Evolutionary conservation across 2,888 invertebrate species (phyloP), one percentile per base, ranked within the genome.

Genomic region (Rhingia rostrata): DNA sequence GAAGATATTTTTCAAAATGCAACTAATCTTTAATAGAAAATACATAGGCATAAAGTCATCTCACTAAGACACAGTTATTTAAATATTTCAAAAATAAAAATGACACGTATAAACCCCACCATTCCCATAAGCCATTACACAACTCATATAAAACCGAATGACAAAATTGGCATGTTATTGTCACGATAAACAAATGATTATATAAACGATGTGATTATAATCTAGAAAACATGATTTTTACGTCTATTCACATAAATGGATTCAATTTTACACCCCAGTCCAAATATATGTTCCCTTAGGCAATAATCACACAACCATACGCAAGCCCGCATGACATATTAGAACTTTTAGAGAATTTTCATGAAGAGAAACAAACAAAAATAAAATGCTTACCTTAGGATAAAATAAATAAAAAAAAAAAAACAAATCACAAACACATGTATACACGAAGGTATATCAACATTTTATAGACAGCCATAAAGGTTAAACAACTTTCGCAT

Each of bases 401-500:
- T 22, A 45, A 1, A 60, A 47, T 0, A 41, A 66, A 32, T 32
- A 2, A 56, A 56, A 41, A 30, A 41, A 37, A 67, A 66, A 49
- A 81, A 54, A 58, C 67, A 56, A 64, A 73, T 77, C 73, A 58
- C 73, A 39, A 39, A n/a, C 9, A 12, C 5, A 49, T 6, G 33
- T 51, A 35, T 35, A 78, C 60, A 69, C 30, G 37, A 12, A 61
- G 39, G 32, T 61, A 69, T 61, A 60, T 9, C 43, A 66, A 51
- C 56, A 12, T 73, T 83, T 83, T 83, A 78, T 83, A 69, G 78
- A 58, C 69, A 45, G 4, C 35, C 69, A 78, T 78, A 83, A 83
- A 83, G 73, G 78, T 78, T 78, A 58, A 83, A 83, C 83, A 83
- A 74, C 78, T 83, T 73, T 67, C 69, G 63, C 78, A 64, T 78